Base-by-base conservation (phyloP, 2,797 vertebrate genomes). In the Chromobotia macracanthus region DNA sequence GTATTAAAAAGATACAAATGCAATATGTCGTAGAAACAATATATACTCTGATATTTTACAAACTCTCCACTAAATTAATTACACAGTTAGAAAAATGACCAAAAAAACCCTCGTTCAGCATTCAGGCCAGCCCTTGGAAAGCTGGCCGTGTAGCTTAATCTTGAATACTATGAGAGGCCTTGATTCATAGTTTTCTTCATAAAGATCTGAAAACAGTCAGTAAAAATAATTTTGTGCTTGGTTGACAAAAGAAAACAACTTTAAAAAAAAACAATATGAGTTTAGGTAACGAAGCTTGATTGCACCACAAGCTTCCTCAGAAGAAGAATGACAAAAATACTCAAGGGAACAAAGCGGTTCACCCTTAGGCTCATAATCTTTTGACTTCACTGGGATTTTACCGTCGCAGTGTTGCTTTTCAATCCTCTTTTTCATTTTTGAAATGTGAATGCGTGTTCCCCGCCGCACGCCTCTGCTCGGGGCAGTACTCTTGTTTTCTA, bases 1-100 rank as follows among this genome's bases (percentile, higher is more conserved):
- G 96, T 96, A 97, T 96, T 97, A 97, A 97, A 97, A 98, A 98
- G 96, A 98, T 97, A 97, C 94, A 98, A 97, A 98, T 98, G 96
- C 96, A 96, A 97, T 95, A 96, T 97, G 96, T 98, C 95, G 94
- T 97, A 97, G 95, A 97, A 97, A 97, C 96, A 97, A 97, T 97
- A 97, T 96, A 97, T 96, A 97, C 95, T 97, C 95, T 97, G 96
- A 95, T 96, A 97, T 96, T 95, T 96, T 96, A 97, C 96, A 98
- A 97, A 98, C 96, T 97, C 94, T 94, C 95, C 97, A 97, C 96
- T 97, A 98, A 98, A 98, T 98, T 97, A 97, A 96, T 98, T 97
- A 97, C 97, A 97, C 96, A 96, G 96, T 97, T 99, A 97, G 96
- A 97, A 98, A 95, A 94, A 97, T 96, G 96, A 97, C 95, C 95